Conservation (phyloP, 2,113 vertebrate genomes). For the Sialia sialis region DNA sequence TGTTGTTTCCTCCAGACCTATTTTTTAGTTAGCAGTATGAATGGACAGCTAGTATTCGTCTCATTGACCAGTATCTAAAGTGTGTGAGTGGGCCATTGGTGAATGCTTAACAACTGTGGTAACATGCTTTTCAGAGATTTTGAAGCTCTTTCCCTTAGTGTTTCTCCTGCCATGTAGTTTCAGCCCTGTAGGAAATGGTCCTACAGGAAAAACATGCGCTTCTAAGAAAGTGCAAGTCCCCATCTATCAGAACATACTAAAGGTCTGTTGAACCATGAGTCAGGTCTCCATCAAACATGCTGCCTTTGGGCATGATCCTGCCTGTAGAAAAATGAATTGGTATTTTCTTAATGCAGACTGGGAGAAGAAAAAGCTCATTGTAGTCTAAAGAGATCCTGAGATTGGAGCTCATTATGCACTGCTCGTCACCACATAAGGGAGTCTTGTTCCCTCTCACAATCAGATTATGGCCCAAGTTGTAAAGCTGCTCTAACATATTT, state of each 20-base stretch:
- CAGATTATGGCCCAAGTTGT: constrained; percentile 21
- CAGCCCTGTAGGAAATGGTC: not conserved
- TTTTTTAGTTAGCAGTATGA: not conserved
- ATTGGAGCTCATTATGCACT: not conserved
- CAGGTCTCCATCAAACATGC: not conserved
- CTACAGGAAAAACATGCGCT: not conserved
- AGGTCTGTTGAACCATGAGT: not conserved
- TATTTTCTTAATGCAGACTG: constrained; percentile 4
- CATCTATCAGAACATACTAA: not conserved
- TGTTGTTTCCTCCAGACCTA: not conserved
- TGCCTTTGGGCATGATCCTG: constrained; percentile 14
- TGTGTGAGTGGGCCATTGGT: not conserved
- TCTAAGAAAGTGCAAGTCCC: not conserved
- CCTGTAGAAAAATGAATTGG: not conserved
- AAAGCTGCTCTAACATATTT: constrained; percentile 40
- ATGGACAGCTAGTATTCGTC: not conserved
- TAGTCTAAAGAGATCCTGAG: not conserved
- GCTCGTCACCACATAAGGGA: constrained; percentile 15
- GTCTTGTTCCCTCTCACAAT: constrained; percentile 52
- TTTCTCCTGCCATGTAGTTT: not conserved
- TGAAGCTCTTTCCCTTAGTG: not conserved
- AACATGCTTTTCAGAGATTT: not conserved
- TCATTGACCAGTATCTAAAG: not conserved
- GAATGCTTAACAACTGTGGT: not conserved
- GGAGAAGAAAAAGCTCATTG: constrained; percentile 44